Evolutionary conservation across 2,113 vertebrate genomes (phyloP).

Genomic region (Xenopus laevis): DNA sequence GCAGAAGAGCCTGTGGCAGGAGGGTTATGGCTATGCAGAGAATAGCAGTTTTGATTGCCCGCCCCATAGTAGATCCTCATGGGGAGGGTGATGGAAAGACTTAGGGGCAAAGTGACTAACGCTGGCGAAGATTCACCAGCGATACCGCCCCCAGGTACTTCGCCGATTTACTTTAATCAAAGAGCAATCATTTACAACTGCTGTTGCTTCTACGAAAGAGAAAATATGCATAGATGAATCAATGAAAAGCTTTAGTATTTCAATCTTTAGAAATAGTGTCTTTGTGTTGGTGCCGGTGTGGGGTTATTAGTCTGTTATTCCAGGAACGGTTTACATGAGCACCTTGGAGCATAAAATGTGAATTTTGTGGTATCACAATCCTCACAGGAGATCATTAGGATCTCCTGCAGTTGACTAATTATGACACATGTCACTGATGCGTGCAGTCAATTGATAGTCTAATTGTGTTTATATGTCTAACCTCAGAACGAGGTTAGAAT

Average conservation of each 20-base stretch:
- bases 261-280: constrained; percentile 50
- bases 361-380: constrained; percentile 47
- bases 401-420: constrained; percentile 54
- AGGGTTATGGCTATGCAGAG: no score
- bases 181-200: background rate
- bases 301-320: constrained; percentile 48
- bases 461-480: constrained; percentile 45
- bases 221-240: background rate
- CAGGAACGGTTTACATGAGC: constrained; percentile 47
- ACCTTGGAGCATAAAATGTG: constrained; percentile 57
- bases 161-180: no score
- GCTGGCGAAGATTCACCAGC: no score
- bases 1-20: no score
- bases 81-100: no score
- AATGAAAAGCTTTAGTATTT: constrained; percentile 12
- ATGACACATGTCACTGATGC: constrained; percentile 48
- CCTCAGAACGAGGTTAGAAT: constrained; percentile 2
- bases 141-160: no score
- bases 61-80: no score
- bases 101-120: no score
- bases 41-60: no score
- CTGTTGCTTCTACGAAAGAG: background rate
- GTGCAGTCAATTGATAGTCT: constrained; percentile 46
- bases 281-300: constrained; percentile 45
- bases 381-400: constrained; percentile 55